Percentiles rank a stretch among this genome's conserved stretches.
Conservation (phyloP, 1,140 invertebrate species). For the Holcopasites calliopsidis region DNA sequence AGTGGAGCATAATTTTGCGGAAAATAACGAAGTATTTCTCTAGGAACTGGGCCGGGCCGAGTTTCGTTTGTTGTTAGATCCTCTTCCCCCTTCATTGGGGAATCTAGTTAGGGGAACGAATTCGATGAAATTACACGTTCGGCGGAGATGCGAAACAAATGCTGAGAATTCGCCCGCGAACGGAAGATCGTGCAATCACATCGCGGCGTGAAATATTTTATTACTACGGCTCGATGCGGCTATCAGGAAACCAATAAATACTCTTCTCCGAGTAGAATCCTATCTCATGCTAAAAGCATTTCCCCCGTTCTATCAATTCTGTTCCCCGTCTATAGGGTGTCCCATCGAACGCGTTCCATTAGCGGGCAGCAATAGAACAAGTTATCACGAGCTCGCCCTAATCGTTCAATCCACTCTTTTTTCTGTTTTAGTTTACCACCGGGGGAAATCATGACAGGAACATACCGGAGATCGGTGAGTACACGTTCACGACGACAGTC, state of each 20-base stretch:
- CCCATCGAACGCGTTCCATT: slow-evolving; percentile 15
- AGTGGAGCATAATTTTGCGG: too few species aligned
- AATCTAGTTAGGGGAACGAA: not conserved
- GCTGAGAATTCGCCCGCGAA: not conserved
- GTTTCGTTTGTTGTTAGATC: too few species aligned
- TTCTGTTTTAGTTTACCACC: slow-evolving; percentile 68
- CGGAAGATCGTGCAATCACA: not conserved
- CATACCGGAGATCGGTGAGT: slow-evolving; percentile 75
- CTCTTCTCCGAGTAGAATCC: slow-evolving; percentile 11
- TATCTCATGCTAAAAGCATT: slow-evolving; percentile 29
- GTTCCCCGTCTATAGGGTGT: not conserved
- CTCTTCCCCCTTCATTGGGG: too few species aligned
- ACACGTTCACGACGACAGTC: slow-evolving; percentile 27
- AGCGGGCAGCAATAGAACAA: slow-evolving; percentile 3
- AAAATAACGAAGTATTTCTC: too few species aligned
- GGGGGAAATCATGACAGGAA: slow-evolving; percentile 73
- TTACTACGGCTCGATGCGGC: not conserved
- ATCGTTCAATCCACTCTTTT: slow-evolving; percentile 11
- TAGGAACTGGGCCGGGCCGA: too few species aligned
- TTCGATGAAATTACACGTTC: not conserved
- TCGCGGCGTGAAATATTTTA: slow-evolving; percentile 29
- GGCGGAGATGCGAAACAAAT: not conserved
- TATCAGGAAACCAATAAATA: slow-evolving; percentile 29
- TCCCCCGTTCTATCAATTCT: slow-evolving; percentile 1
- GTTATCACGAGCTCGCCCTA: not conserved